A percentile compares a stretch with the other conserved stretches of the same genome.
Evolutionary conservation across 2,888 invertebrate genomes (phyloP).

Genomic region (Drosophila vallismaia): DNA sequence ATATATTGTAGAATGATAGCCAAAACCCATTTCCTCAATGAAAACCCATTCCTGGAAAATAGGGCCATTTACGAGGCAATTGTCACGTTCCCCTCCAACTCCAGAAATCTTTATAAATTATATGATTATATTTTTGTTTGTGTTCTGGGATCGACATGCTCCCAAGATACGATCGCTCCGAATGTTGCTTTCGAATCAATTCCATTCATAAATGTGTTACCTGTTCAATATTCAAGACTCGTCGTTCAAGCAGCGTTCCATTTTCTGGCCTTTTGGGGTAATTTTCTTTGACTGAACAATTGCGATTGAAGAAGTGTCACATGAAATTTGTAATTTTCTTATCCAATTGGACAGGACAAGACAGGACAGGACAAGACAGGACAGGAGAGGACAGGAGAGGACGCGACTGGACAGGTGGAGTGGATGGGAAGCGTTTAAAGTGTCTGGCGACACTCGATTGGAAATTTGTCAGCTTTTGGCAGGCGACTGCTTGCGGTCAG

Average conservation of each 20-base stretch:
- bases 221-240: conserved; percentile 32
- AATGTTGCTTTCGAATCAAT: conserved; percentile 1
- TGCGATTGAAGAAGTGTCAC: conserved; percentile 66
- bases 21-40: conserved; percentile 22
- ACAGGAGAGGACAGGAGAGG: neutral
- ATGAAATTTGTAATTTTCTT: conserved; percentile 78
- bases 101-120: neutral
- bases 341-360: conserved; percentile 46
- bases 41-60: conserved; percentile 17
- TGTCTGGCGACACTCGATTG: conserved; percentile 55
- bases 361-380: neutral
- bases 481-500: conserved; percentile 14
- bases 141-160: neutral
- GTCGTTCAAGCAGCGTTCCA: conserved; percentile 7
- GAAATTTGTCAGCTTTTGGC: conserved; percentile 73
- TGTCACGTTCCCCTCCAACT: conserved; percentile 57
- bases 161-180: conserved; percentile 54
- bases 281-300: conserved; percentile 42
- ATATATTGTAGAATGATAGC: conserved; percentile 4
- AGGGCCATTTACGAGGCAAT: conserved; percentile 37
- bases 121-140: neutral
- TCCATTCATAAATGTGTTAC: conserved; percentile 37
- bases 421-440: conserved; percentile 59
- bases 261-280: conserved; percentile 25
- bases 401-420: conserved; percentile 11